A percentile compares a stretch with the other conserved stretches of the same genome.
phyloP scores from a whole-genome alignment of 1,140 invertebrate species.

The Linepithema humile region DNA sequence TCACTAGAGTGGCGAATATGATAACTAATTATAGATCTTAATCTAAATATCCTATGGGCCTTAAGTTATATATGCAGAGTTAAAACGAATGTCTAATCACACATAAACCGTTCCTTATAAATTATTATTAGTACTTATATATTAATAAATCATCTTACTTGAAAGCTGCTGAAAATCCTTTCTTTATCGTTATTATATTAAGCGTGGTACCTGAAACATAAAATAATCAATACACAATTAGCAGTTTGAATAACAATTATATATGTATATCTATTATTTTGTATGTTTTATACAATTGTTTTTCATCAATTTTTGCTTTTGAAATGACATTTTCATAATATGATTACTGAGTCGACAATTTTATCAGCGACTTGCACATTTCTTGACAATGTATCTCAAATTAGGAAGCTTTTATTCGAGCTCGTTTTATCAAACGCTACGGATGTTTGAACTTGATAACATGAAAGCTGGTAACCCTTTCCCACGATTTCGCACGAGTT shows the following conservation, averaged over 20 bases:
- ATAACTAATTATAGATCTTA: background rate
- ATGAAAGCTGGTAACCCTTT: background rate
- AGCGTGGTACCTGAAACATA: background rate
- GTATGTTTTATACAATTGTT: background rate
- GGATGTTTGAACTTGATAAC: background rate
- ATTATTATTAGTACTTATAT: too few relatives aligned
- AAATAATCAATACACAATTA: background rate
- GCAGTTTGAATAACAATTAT: background rate
- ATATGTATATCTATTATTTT: background rate
- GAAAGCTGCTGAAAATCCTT: background rate
- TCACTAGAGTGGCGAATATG: background rate
- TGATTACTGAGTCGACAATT: background rate
- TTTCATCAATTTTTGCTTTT: background rate
- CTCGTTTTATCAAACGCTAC: background rate
- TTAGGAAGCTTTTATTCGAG: background rate
- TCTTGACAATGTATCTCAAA: background rate
- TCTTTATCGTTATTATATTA: background rate
- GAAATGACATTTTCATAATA: background rate
- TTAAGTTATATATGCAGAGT: background rate
- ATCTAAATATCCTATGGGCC: background rate
- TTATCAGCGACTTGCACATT: background rate
- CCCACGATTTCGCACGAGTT: background rate
- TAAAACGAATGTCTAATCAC: background rate
- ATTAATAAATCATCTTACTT: too few relatives aligned
- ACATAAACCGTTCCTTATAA: background rate